Base-by-base conservation (phyloP, 2,113 vertebrate genomes). In the Bambusicola thoracicus region DNA sequence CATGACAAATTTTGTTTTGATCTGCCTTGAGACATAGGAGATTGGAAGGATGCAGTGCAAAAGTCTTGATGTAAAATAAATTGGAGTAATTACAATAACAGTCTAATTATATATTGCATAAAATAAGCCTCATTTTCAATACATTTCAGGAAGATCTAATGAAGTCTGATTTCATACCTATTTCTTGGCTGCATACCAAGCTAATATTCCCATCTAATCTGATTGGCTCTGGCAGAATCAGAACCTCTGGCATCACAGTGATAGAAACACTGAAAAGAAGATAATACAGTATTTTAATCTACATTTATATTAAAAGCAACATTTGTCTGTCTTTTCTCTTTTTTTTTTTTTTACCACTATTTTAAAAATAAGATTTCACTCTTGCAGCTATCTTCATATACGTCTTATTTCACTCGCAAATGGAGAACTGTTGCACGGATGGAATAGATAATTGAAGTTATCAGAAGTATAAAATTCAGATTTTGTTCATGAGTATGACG, bases 131-230 rank as follows among this genome's bases (percentile, higher is more conserved):
- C 81, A 38, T 41, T 91, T 92, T 85, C 86, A 81, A 38, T 79
- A 59, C 17, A 85, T 29, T 89, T 94, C 55, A 69, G 40, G 25
- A 73, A 94, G 92, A 82, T 85, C 19, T 93, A 92, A 94, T 43
- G 55, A 89, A 30, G 1, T 69, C 63, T 90, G 84, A 92, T 93
- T 81, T 94, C 89, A 76, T 67, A 96, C 78, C 92, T 93, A 89
- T 82, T 90, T 89, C 21, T 41, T 91, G 86, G 74, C 74, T 76
- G 21, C 63, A 90, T 59, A 63, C 18, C 77, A 84, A 79, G 46
- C 43, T 72, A 74, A 77, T 48, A 4, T 79, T 76, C 46, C 89
- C 36, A 66, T 89, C 62, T 93, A 68, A 89, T 79, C 24, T 81
- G 77, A 90, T 92, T 93, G 78, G 48, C 17, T 91, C 44, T 87